These are phyloP conservation scores for Thoracochromis brauschi DNA, from an alignment of 2,113 vertebrate species.

Conservation along the genomic window DNA sequence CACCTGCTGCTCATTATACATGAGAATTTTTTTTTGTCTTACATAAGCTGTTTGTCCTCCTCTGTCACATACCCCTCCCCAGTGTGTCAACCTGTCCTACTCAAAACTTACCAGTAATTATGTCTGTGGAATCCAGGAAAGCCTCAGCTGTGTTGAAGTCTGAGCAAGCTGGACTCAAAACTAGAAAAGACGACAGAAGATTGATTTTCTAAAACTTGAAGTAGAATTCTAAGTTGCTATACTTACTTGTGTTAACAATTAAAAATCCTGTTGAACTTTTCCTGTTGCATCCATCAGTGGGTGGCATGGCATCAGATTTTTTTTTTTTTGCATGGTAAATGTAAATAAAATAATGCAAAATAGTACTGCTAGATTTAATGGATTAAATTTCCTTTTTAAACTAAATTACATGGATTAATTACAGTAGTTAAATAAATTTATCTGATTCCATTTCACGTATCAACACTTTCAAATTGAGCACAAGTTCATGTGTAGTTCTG, in stretches of 20 bases:
- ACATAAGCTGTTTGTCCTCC: not conserved
- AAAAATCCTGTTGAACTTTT: not conserved
- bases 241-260: not conserved
- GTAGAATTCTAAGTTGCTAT: not conserved
- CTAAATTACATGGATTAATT: not conserved
- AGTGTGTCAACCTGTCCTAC: not conserved
- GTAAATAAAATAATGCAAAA: not conserved
- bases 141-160: not conserved
- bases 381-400: not conserved
- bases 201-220: not conserved
- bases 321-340: not conserved
- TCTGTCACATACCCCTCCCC: not conserved
- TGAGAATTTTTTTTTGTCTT: not conserved
- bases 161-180: not conserved
- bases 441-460: not conserved
- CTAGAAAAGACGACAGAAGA: not conserved
- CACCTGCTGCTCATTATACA: not conserved
- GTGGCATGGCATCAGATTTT: not conserved
- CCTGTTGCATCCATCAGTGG: not conserved
- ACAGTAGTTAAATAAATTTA: not conserved
- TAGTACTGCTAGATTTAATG: not conserved
- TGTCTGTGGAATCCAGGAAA: not conserved
- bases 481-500: not conserved
- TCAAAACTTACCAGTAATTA: not conserved
- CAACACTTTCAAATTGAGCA: not conserved